Conservation (phyloP, 2,888 invertebrate genomes). For the Eupithecia subumbrata region DNA sequence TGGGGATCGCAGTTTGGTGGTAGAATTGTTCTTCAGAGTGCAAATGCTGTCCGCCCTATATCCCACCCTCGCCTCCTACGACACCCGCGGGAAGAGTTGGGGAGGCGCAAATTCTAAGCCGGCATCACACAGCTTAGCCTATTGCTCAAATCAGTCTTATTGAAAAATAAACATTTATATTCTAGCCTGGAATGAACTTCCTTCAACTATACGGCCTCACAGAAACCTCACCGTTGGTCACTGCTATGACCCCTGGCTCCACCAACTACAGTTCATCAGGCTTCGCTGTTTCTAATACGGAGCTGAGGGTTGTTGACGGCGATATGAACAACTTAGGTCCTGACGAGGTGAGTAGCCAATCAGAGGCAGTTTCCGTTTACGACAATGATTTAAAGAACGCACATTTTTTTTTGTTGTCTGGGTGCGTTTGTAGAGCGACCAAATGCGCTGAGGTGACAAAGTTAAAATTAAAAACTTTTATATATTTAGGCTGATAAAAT, state of each 20-base stretch:
- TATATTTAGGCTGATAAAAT: too few species aligned
- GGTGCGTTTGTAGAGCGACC: background rate
- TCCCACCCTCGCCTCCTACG: too few species aligned
- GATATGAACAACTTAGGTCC: conserved; percentile 72
- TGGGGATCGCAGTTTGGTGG: too few species aligned
- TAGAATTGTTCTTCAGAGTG: too few species aligned
- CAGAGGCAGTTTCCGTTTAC: background rate
- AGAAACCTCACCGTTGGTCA: conserved; percentile 85
- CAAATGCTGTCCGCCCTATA: too few species aligned
- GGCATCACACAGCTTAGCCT: too few species aligned
- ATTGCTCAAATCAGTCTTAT: background rate
- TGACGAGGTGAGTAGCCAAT: conserved; percentile 63
- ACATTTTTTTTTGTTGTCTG: background rate
- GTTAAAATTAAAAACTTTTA: too few species aligned
- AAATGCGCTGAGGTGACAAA: background rate
- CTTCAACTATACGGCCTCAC: conserved; percentile 87
- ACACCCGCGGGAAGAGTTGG: too few species aligned
- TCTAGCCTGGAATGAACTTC: conserved; percentile 53
- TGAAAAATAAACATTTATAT: conserved; percentile 32
- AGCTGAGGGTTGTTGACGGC: conserved; percentile 81
- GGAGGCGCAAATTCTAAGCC: too few species aligned
- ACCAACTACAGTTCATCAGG: conserved; percentile 77
- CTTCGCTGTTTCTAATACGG: conserved; percentile 84
- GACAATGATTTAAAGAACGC: background rate
- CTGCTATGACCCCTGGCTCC: conserved; percentile 62